Percentiles rank a stretch among this genome's conserved stretches.
These are phyloP conservation scores for Pseudochaenichthys georgianus DNA, from an alignment of 2,797 vertebrate genomes.

Conservation along the genomic window DNA sequence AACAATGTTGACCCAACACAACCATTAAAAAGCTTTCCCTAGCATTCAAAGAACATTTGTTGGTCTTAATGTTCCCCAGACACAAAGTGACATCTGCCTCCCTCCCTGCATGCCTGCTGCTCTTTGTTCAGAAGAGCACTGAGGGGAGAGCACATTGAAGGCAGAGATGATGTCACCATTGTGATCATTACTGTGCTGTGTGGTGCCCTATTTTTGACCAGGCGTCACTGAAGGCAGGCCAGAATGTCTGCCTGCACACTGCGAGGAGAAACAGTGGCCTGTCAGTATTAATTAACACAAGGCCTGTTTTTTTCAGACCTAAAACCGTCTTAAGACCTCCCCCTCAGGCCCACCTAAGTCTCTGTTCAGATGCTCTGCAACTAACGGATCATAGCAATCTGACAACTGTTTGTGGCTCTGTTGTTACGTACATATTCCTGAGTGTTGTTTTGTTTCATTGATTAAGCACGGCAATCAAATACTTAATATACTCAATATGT, in stretches of 20 bases:
- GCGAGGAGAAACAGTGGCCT: slow-evolving; percentile 83
- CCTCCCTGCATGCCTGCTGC: slow-evolving; percentile 78
- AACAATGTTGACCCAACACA: slow-evolving; percentile 37
- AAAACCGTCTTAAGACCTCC: slow-evolving; percentile 74
- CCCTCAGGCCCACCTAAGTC: slow-evolving; percentile 59
- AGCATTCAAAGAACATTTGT: slow-evolving; percentile 77
- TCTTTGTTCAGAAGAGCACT: slow-evolving; percentile 81
- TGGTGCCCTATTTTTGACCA: slow-evolving; percentile 88
- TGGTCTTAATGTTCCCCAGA: slow-evolving; percentile 82
- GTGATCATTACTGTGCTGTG: slow-evolving; percentile 81
- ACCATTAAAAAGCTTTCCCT: slow-evolving; percentile 57
- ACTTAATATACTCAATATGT: slow-evolving; percentile 9
- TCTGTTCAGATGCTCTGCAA: slow-evolving; percentile 34
- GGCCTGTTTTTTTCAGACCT: slow-evolving; percentile 71
- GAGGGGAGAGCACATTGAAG: slow-evolving; percentile 79
- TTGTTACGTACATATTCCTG: not conserved
- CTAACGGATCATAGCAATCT: slow-evolving; percentile 36
- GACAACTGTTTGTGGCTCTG: slow-evolving; percentile 5
- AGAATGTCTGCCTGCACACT: slow-evolving; percentile 76
- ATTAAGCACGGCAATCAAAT: not conserved
- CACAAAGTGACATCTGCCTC: slow-evolving; percentile 85
- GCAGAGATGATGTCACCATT: slow-evolving; percentile 85
- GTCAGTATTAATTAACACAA: slow-evolving; percentile 86
- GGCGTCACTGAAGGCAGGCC: slow-evolving; percentile 81
- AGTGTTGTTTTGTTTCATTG: slow-evolving; percentile 21